Evolutionary conservation across 2,888 invertebrate species (phyloP), one percentile per base, ranked within the genome.

Genomic region (Oligia strigilis): DNA sequence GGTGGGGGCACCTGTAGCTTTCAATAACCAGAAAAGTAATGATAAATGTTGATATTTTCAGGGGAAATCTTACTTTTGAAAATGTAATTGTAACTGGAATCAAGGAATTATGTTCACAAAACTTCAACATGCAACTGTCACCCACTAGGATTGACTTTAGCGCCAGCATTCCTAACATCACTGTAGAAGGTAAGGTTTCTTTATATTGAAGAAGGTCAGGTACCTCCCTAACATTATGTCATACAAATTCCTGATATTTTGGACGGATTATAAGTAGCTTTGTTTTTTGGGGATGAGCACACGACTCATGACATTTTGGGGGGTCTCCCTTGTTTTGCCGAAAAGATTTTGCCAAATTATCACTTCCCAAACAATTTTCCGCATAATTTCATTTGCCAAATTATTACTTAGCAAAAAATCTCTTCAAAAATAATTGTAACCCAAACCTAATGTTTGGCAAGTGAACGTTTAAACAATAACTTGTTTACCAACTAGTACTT

Each of bases 31-130:
- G 23, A 64, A 62, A 64, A 67, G 8, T n/a, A 17, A 19, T 29
- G 13, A 23, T 46, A 29, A 62, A 23, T 36, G 3, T 76, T 55
- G 4, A 43, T 23, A 65, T 55, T 81, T 80, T 62, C 66, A 81
- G 81, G 4, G 71, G 66, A 29, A 71, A 75, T 66, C 11, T 81
- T 9, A 80, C 60, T 62, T 64, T 81, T 4, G 11, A 46, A 17
- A 75, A 75, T 60, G 9, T 81, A 9, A 66, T 17, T 55, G 60
- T 81, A 60, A 80, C 66, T 46, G 81, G 81, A 66, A 75, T 81
- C 36, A 62, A 67, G 13, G 52, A 60, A 46, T 13, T 64, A 52
- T 0, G 2, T 55, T n/a, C 55, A 13, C 14, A 64, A 23, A 52
- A 55, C 11, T 9, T 81, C 52, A 52, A 55, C 19, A 14, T 81